Percentiles rank a stretch among this genome's conserved stretches.
These are phyloP conservation scores for Rhopalosiphum maidis DNA, from an alignment of 1,140 invertebrate species.

Conservation along the genomic window DNA sequence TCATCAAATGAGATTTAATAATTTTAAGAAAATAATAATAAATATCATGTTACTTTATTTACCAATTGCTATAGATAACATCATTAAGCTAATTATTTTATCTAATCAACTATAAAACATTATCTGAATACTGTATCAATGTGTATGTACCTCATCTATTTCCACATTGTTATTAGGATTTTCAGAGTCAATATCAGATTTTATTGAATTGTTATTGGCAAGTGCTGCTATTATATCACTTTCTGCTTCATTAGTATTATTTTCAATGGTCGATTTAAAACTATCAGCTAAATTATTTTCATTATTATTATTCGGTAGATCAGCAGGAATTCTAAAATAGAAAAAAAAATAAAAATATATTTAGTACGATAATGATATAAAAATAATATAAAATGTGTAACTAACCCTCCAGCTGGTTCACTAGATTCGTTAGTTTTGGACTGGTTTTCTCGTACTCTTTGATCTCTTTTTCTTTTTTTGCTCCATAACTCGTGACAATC, in stretches of 20 bases:
- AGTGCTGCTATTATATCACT: neutral
- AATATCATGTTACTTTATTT: neutral
- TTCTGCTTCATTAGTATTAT: constrained; percentile 5
- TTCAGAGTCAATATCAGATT: constrained; percentile 14
- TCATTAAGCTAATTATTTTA: constrained; percentile 6
- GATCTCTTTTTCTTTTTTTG: constrained; percentile 79
- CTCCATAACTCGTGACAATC: constrained; percentile 99
- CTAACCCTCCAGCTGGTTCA: neutral
- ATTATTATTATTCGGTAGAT: constrained; percentile 32
- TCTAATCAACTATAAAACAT: neutral
- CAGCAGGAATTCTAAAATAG: neutral
- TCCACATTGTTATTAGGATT: neutral
- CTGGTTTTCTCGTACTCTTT: constrained; percentile 26
- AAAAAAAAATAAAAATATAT: neutral
- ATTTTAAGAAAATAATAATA: neutral
- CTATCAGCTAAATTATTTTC: neutral
- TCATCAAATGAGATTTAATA: neutral
- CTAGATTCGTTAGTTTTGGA: constrained; percentile 22
- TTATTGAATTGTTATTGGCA: neutral
- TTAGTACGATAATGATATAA: neutral
- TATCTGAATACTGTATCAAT: neutral
- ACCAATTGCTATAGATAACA: neutral
- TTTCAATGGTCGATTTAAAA: constrained; percentile 15
- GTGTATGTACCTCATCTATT: constrained; percentile 31
- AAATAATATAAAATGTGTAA: neutral